Evolutionary conservation across 2,797 vertebrate genomes (phyloP).

Genomic region (Onychomys torridus): DNA sequence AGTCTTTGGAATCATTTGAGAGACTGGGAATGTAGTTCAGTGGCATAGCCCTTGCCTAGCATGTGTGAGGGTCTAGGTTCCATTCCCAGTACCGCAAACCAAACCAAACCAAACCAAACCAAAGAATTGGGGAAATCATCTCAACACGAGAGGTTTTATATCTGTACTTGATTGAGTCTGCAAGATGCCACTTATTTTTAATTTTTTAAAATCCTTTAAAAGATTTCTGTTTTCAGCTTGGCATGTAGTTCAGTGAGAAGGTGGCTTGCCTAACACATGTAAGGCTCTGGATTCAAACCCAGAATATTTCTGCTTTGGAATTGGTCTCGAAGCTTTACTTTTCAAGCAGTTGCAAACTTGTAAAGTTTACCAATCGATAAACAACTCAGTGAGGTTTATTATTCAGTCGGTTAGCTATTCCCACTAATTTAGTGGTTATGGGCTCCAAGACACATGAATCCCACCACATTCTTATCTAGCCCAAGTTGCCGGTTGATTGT

Average conservation of each 20-base stretch:
- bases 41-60: background rate
- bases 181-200: constrained; percentile 37
- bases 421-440: background rate
- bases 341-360: constrained; percentile 18
- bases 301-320: constrained; percentile 45
- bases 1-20: constrained; percentile 51
- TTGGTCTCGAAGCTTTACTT: constrained; percentile 43
- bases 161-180: background rate
- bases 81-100: background rate
- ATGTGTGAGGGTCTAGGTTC: background rate
- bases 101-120: background rate
- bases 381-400: background rate
- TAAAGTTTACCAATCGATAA: constrained; percentile 2
- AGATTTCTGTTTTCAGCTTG: background rate
- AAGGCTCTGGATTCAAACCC: background rate
- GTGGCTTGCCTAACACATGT: background rate
- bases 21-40: background rate
- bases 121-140: constrained; percentile 35
- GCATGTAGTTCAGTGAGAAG: background rate
- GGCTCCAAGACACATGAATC: constrained; percentile 57
- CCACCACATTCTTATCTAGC: background rate
- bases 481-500: constrained; percentile 1
- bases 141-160: background rate
- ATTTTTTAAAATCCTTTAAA: background rate
- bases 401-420: background rate